Conservation (phyloP, 1,140 invertebrate species). For the Antheraea mylitta region DNA sequence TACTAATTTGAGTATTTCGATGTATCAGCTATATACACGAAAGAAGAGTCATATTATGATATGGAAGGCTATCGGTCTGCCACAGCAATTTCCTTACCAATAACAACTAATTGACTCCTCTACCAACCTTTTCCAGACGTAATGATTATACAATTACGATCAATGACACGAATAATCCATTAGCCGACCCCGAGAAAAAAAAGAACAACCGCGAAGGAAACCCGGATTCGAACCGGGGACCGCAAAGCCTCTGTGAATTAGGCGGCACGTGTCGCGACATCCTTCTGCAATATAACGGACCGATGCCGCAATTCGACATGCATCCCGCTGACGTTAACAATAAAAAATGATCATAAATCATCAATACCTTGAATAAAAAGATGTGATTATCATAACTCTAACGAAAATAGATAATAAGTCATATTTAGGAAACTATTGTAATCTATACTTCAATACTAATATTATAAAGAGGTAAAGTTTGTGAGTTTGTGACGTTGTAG, state of each 20-base stretch:
- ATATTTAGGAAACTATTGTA: no score
- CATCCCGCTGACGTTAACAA: background rate
- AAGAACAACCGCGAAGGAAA: background rate
- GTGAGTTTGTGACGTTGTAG: no score
- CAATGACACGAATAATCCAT: slow-evolving; percentile 32
- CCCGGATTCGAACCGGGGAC: slow-evolving; percentile 12
- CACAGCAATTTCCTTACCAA: background rate
- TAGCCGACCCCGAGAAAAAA: slow-evolving; percentile 16
- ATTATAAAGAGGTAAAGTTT: no score
- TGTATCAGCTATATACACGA: no score
- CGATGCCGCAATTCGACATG: slow-evolving; percentile 38
- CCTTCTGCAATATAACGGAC: slow-evolving; percentile 37
- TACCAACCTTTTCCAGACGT: background rate
- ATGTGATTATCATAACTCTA: background rate
- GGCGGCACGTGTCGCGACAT: slow-evolving; percentile 38
- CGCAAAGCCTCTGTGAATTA: slow-evolving; percentile 22
- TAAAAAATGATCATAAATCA: background rate
- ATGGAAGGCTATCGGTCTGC: no score
- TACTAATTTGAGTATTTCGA: no score
- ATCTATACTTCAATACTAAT: no score
- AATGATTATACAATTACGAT: slow-evolving; percentile 15
- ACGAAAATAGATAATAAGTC: no score
- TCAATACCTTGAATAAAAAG: background rate
- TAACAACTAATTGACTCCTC: background rate
- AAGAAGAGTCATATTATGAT: no score